Evolutionary conservation across 2,797 vertebrate species (phyloP).

Genomic region (Manis pentadactyla): DNA sequence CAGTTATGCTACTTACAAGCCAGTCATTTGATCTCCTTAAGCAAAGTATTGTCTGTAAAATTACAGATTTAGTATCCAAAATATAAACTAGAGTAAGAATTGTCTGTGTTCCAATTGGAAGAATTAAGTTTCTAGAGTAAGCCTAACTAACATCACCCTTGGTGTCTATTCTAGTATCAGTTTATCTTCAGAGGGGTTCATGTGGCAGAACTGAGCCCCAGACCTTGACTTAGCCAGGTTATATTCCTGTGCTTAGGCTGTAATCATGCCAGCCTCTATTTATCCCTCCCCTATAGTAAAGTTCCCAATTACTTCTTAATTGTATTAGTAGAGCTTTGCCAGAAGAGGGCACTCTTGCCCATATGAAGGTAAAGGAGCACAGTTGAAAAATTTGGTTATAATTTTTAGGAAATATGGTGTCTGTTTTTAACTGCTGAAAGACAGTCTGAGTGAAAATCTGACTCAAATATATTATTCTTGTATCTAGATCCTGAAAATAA

Average conservation of each 20-base stretch:
- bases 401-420: background rate
- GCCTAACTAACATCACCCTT: background rate
- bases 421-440: constrained; percentile 25
- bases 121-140: background rate
- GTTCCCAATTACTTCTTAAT: background rate
- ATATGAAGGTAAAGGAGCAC: background rate
- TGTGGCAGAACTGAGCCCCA: background rate
- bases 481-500: background rate
- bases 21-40: background rate
- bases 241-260: background rate
- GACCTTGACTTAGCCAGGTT: background rate
- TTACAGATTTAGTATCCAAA: background rate
- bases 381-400: background rate
- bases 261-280: background rate
- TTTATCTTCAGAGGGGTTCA: background rate
- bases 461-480: background rate
- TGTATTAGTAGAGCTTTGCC: background rate
- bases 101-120: background rate
- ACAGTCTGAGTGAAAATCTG: background rate
- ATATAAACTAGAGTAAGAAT: background rate
- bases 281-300: background rate
- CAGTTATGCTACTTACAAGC: background rate
- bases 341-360: constrained; percentile 53
- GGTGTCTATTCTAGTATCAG: background rate
- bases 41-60: background rate